Evolutionary conservation across 2,888 invertebrate species (phyloP).

Genomic region (Rhorus exstirpatorius): DNA sequence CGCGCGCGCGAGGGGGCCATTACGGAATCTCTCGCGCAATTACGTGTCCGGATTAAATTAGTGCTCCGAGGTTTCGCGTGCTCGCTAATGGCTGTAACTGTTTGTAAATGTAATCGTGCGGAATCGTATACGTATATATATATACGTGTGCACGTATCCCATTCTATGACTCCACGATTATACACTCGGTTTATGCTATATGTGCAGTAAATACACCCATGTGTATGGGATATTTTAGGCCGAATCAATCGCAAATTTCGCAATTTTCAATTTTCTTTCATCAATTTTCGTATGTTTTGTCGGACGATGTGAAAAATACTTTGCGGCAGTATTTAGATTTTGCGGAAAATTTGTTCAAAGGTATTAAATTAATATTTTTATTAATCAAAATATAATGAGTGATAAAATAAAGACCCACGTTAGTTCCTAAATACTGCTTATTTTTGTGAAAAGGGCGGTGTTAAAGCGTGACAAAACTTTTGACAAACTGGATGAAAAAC

Average conservation of each 20-base stretch:
- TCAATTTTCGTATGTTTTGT: background rate
- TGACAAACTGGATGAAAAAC: no score
- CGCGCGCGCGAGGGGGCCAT: constrained; percentile 74
- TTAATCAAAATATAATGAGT: no score
- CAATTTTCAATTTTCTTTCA: background rate
- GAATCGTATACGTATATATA: constrained; percentile 54
- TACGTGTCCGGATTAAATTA: constrained; percentile 77
- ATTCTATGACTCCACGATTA: constrained; percentile 29
- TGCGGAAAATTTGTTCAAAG: background rate
- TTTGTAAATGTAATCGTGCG: constrained; percentile 78
- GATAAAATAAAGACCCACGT: no score
- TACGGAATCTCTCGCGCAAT: constrained; percentile 74
- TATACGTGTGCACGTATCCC: constrained; percentile 25
- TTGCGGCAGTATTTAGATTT: background rate
- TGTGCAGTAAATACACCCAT: constrained; percentile 4
- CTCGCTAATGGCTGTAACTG: constrained; percentile 78
- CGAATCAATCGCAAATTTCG: background rate
- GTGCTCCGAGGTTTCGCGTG: constrained; percentile 78
- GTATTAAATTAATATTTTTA: background rate
- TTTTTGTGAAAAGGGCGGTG: background rate
- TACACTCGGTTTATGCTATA: constrained; percentile 32
- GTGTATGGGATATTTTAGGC: background rate
- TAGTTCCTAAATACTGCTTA: background rate
- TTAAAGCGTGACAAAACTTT: no score
- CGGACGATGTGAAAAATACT: background rate